Evolutionary conservation across 2,113 vertebrate genomes (phyloP), one percentile per base, ranked within the genome.

Genomic region (Pongo abelii): DNA sequence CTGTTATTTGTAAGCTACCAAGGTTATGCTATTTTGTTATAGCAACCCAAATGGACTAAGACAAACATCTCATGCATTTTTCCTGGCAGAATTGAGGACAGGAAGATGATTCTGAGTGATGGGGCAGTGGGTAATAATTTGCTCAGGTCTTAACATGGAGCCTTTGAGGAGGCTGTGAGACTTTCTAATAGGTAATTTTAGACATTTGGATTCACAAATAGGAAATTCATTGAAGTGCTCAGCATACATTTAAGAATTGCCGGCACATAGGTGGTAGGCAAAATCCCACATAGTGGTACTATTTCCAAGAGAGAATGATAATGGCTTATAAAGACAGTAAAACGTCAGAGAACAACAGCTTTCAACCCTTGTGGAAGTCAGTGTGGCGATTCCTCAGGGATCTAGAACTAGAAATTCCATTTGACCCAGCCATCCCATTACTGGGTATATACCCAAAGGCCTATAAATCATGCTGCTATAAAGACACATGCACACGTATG

Each of bases 131-230:
- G 6, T 6, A 6, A 5, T 0, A 43, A 32, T 46, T 8, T 38
- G 8, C 22, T 57, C 27, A 11, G 61, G 4, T 22, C 17, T 43
- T 40, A 40, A 1, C 10, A 0, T 20, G 27, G 50, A 1, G 11
- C 20, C 6, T 27, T 18, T n/a, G 52, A 91, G 78, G 52, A n/a
- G 10, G 6, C 35, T 0, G 0, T 77, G 46, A 55, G 25, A 46
- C 16, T 20, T 46, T 43, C 30, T 38, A 23, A 4, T 22, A 46
- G 57, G 16, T 40, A 5, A 30, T 3, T 48, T 75, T 22, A 61
- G 79, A 55, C 14, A 32, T 74, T 7, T 67, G n/a, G 38, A 3
- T 55, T 74, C 48, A 5, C 6, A 59, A 16, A 9, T 38, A 11
- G 17, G 9, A 38, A 74, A 67, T 32, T 25, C 20, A 57, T 1